phyloP scores from a whole-genome alignment of 1,140 invertebrate genomes.

The Plodia interpunctella region DNA sequence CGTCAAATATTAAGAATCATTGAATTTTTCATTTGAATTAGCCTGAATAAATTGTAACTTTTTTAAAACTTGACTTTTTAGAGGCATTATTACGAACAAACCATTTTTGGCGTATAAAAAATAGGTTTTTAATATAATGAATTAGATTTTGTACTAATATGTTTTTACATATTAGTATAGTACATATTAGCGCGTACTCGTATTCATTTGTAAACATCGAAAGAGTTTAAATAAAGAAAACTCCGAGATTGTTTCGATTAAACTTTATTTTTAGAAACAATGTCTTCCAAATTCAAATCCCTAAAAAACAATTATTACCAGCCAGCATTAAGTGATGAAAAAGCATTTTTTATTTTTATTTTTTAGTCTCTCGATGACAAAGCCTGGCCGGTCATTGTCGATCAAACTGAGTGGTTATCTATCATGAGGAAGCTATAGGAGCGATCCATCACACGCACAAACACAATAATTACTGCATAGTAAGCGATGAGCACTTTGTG shows the following conservation, averaged over 20 bases:
- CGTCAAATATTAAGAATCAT: neutral
- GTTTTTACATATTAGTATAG: too few relatives aligned
- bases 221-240: too few relatives aligned
- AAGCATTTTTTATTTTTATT: neutral
- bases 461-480: neutral
- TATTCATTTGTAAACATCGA: too few relatives aligned
- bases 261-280: too few relatives aligned
- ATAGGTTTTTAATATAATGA: too few relatives aligned
- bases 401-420: constrained; percentile 5
- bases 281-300: too few relatives aligned
- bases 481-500: too few relatives aligned
- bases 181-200: too few relatives aligned
- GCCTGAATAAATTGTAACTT: too few relatives aligned
- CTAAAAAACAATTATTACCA: neutral
- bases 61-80: too few relatives aligned
- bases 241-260: too few relatives aligned
- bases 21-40: neutral
- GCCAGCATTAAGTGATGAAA: neutral
- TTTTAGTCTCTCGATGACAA: neutral
- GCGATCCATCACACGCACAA: neutral
- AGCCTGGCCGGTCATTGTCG: neutral
- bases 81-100: neutral
- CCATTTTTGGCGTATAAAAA: neutral
- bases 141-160: too few relatives aligned
- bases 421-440: neutral